Evolutionary conservation across 1,140 invertebrate species (phyloP).

Genomic region (Armadillidium nasatum): DNA sequence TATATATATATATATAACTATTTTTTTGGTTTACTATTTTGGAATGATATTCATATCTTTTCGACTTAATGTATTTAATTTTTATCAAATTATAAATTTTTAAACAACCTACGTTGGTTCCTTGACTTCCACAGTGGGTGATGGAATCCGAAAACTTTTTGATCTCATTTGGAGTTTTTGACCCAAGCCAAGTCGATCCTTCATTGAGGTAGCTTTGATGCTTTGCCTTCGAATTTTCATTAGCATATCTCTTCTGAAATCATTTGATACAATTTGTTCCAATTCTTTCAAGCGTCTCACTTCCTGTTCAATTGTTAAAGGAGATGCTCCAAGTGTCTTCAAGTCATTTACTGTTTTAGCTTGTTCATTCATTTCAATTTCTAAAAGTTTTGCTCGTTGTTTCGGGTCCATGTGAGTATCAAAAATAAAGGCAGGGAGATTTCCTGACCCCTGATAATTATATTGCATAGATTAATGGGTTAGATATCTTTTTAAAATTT

Average conservation of each 20-base stretch:
- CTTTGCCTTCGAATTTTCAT: constrained; percentile 80
- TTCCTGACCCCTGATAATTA: constrained; percentile 23
- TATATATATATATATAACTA: too few relatives aligned
- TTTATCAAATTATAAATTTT: too few relatives aligned
- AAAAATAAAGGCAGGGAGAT: constrained; percentile 55
- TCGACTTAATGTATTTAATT: neutral
- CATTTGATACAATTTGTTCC: constrained; percentile 55
- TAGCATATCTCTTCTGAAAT: constrained; percentile 70
- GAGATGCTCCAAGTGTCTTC: constrained; percentile 67
- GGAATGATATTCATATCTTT: too few relatives aligned
- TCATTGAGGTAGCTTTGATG: constrained; percentile 58
- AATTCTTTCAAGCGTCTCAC: constrained; percentile 82
- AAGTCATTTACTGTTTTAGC: constrained; percentile 80
- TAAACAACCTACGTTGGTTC: constrained; percentile 11
- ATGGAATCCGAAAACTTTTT: constrained; percentile 46
- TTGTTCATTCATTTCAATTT: constrained; percentile 96
- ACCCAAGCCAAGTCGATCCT: constrained; percentile 75
- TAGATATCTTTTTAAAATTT: too few relatives aligned
- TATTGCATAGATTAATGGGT: too few relatives aligned
- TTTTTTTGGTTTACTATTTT: too few relatives aligned
- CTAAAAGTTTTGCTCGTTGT: constrained; percentile 84
- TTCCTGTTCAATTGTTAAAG: constrained; percentile 84
- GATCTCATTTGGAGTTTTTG: constrained; percentile 37
- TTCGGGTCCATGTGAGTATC: constrained; percentile 80
- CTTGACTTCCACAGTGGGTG: constrained; percentile 45